Evolutionary conservation across 2,888 invertebrate genomes (phyloP).

Genomic region (Spilarctia lutea): DNA sequence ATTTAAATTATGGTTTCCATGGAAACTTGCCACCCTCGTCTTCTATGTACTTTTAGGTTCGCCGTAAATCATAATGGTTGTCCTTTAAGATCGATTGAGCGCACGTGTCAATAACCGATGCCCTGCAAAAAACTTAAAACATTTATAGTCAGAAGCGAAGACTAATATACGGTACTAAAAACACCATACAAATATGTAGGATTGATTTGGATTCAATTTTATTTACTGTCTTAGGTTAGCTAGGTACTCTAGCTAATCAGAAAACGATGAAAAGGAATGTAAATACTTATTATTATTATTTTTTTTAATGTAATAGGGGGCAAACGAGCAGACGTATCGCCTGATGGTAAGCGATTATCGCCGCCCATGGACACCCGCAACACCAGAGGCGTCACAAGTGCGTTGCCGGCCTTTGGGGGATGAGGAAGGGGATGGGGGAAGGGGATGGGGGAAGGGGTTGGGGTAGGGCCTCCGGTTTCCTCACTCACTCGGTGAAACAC

Average conservation of each 20-base stretch:
- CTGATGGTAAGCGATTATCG: no score
- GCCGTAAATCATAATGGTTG: not conserved
- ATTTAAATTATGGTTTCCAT: constrained; percentile 40
- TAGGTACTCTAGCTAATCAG: constrained; percentile 13
- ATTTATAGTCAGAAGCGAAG: not conserved
- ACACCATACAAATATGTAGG: not conserved
- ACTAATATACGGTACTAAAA: not conserved
- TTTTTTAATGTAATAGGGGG: no score
- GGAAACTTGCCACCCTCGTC: constrained; percentile 15
- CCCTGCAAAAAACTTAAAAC: not conserved
- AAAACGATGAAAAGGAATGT: constrained; percentile 43
- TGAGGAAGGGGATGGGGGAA: no score
- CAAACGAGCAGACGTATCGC: no score
- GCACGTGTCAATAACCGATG: not conserved
- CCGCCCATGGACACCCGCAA: no score
- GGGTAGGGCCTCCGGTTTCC: no score
- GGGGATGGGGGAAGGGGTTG: no score
- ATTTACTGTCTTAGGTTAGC: not conserved
- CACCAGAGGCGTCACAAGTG: no score
- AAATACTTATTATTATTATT: no score
- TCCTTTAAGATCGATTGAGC: constrained; percentile 3
- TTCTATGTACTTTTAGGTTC: constrained; percentile 25
- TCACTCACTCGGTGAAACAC: no score
- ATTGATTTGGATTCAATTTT: not conserved
- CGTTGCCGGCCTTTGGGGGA: no score